Evolutionary conservation across 2,113 vertebrate genomes (phyloP).

Genomic region (Suncus etruscus): DNA sequence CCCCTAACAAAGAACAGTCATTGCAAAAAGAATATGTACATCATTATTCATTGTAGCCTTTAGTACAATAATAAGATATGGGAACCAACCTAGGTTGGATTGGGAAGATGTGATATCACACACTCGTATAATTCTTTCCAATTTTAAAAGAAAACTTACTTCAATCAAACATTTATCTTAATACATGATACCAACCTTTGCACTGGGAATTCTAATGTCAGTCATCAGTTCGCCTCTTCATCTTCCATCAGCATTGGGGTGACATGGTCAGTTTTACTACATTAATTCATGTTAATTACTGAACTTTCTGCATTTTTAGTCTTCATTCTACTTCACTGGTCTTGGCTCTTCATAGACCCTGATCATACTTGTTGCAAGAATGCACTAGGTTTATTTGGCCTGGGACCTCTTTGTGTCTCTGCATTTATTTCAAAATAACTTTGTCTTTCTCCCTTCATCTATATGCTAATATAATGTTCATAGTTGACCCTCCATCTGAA

Average conservation of each 20-base stretch:
- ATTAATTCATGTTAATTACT: not conserved
- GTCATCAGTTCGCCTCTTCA: not conserved
- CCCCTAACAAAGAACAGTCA: no score
- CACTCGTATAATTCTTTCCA: no score
- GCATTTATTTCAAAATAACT: not conserved
- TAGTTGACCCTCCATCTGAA: not conserved
- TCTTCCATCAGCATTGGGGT: not conserved
- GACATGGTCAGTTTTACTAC: not conserved
- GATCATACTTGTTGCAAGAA: not conserved
- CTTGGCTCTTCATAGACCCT: not conserved
- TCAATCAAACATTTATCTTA: no score
- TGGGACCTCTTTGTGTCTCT: not conserved
- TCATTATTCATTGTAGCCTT: no score
- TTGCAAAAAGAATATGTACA: no score
- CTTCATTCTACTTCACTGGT: not conserved
- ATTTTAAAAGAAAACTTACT: no score
- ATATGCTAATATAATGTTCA: not conserved
- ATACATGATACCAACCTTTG: not conserved
- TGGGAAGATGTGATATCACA: no score
- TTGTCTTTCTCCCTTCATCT: conserved; percentile 37
- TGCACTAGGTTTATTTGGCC: not conserved
- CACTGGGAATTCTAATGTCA: not conserved
- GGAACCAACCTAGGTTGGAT: no score
- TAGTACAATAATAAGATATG: no score
- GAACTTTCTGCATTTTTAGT: not conserved